Base-by-base conservation (phyloP, 2,888 invertebrate species). In the Eurytoma californica region DNA sequence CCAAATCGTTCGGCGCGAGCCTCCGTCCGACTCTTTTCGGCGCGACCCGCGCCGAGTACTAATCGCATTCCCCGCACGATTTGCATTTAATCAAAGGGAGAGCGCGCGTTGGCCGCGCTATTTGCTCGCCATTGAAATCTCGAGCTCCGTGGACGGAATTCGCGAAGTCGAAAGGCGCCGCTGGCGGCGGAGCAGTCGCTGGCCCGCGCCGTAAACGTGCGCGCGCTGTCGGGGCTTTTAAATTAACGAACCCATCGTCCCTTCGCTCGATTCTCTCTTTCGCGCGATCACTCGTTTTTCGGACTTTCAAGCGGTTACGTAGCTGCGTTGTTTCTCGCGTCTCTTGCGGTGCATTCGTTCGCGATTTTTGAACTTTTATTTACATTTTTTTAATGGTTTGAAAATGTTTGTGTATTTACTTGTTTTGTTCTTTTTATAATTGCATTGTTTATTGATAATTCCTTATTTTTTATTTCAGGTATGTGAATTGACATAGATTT, bases 21-120 rank as follows among this genome's bases (percentile, higher is more conserved):
- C 16, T 61, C 28, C 60, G 60, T 24, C 60, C 60, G 57, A 18
- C 16, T 39, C 7, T 12, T 61, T 61, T 30, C 61, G 57, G 14
- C 16, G 16, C 4, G 30, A 61, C n/a, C 30, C 30, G 24, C 55
- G 18, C n/a, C 39, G 85, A 86, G 86, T 86, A 86, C 88, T 89
- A 89, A 89, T 89, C 89, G 87, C 86, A 86, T 88, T 88, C 84
- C 84, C 88, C 87, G 85, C 87, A 88, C 88, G 87, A 89, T 89
- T 89, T 89, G 88, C 89, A 89, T 89, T 89, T 89, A 89, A 89
- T 89, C 88, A 89, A 89, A 89, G 87, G 87, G 87, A 88, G 87
- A 88, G 87, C 88, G 87, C 88, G 87, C 87, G 88, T 88, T 88
- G 88, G 86, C 87, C 86, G 86, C 86, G 88, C 87, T 88, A 89